Base-by-base conservation (phyloP, 2,888 invertebrate species). In the Argynnis bischoffii region DNA sequence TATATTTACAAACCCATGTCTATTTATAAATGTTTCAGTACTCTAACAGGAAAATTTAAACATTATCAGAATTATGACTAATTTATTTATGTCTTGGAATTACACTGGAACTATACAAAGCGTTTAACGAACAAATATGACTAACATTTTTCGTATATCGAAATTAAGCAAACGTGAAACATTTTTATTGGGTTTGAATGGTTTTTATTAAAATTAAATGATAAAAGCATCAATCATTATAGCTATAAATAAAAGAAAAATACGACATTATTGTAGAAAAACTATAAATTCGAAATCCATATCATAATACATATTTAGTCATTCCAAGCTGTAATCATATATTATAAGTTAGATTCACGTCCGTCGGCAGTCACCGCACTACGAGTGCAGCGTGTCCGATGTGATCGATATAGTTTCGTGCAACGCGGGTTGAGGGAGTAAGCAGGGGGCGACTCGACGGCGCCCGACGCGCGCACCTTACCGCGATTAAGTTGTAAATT, bases 331-430 rank as follows among this genome's bases (percentile, higher is more conserved):
- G 35, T 26, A 26, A 4, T 26, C 35, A 41, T 41, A 59, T 26
- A 48, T 57, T 51, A 51, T 31, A 35, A 3, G 16, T 14, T 51
- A 16, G 26, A 31, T 16, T 50, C 6, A 60, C 8, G 47, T 41
- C 50, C 21, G 48, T 51, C 56, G 56, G 18, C 51, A 59, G 16
- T 48, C 47, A 14, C 65, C 48, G 16, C 55, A 56, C 65, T 57
- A 60, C 31, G 66, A 81, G 80, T 82, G 83, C 76, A 78, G 78
- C 77, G 79, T 82, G 83, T 82, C 82, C 83, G 71, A 73, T 79
- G 81, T 86, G 87, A 89, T 90, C 90, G 86, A 87, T 86, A 87
- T 77, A 74, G 80, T 78, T 77, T 73, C 78, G 76, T 78, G 77
- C 76, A 73, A 81, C 81, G 80, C 77, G 77, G 76, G 75, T 77